Percentiles rank a stretch among this genome's conserved stretches.
These are phyloP conservation scores for Notospermus geniculatus DNA, from an alignment of 1,140 invertebrate species.

Conservation along the genomic window DNA sequence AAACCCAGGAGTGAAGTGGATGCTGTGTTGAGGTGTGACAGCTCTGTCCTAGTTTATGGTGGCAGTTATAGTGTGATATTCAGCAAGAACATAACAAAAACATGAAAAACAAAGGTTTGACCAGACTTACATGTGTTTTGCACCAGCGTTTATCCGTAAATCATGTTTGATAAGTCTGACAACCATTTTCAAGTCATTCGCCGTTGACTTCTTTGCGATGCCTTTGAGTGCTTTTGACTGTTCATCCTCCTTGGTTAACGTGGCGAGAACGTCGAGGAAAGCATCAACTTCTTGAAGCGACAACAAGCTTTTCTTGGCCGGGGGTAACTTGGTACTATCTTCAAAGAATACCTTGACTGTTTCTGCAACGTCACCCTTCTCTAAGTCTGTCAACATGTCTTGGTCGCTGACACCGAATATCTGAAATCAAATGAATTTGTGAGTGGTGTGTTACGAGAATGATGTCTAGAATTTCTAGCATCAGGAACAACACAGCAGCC, in stretches of 20 bases:
- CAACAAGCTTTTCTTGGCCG: constrained; percentile 69
- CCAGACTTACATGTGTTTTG: constrained; percentile 77
- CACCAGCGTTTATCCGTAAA: constrained; percentile 84
- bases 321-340: constrained; percentile 62
- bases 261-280: constrained; percentile 69
- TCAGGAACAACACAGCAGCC: no score
- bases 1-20: no score
- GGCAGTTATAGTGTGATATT: no score
- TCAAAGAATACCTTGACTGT: constrained; percentile 81
- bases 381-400: constrained; percentile 81
- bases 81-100: no score
- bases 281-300: constrained; percentile 68
- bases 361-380: constrained; percentile 82
- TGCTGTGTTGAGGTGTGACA: no score
- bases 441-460: no score
- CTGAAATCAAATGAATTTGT: no score
- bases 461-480: no score
- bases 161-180: constrained; percentile 87
- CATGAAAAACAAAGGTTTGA: no score
- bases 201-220: constrained; percentile 72
- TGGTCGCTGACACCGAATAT: constrained; percentile 73
- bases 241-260: constrained; percentile 82
- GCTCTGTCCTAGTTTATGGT: no score
- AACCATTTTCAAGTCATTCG: constrained; percentile 81
- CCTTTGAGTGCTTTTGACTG: constrained; percentile 74